Conservation (phyloP, 2,888 invertebrate genomes). For the Cataglyphis cursor region DNA sequence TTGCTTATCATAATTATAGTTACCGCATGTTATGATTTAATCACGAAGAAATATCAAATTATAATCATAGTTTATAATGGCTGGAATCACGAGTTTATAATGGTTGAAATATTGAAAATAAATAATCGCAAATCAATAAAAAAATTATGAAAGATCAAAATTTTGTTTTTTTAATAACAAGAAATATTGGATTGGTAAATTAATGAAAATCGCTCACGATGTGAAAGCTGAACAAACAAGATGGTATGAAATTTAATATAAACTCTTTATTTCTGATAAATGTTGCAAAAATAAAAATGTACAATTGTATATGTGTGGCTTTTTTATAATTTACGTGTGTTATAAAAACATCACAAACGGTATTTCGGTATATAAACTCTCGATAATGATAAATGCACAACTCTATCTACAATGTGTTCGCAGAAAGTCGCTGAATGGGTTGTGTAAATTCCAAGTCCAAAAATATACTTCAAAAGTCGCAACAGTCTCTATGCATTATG, state of each 20-base stretch:
- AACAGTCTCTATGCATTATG: slow-evolving; percentile 9
- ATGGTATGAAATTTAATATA: background rate
- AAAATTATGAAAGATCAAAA: background rate
- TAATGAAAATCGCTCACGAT: background rate
- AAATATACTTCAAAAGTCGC: slow-evolving; percentile 37
- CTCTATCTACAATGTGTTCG: slow-evolving; percentile 41
- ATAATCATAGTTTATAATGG: background rate
- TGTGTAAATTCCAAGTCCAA: slow-evolving; percentile 35
- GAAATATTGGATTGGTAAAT: background rate
- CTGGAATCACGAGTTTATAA: background rate
- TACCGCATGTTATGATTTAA: background rate
- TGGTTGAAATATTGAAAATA: background rate
- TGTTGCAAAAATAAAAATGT: slow-evolving; percentile 78
- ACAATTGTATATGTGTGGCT: slow-evolving; percentile 61
- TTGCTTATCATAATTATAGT: background rate
- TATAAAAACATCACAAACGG: slow-evolving; percentile 25
- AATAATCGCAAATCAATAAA: background rate
- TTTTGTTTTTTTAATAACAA: background rate
- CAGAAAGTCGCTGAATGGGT: background rate
- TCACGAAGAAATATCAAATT: background rate
- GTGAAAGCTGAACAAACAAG: background rate
- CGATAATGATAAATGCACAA: slow-evolving; percentile 67
- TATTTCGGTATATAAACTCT: slow-evolving; percentile 52
- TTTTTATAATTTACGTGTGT: background rate
- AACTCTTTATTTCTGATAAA: slow-evolving; percentile 45